Conservation (phyloP, 2,113 vertebrate genomes). For the Sceloporus undulatus region DNA sequence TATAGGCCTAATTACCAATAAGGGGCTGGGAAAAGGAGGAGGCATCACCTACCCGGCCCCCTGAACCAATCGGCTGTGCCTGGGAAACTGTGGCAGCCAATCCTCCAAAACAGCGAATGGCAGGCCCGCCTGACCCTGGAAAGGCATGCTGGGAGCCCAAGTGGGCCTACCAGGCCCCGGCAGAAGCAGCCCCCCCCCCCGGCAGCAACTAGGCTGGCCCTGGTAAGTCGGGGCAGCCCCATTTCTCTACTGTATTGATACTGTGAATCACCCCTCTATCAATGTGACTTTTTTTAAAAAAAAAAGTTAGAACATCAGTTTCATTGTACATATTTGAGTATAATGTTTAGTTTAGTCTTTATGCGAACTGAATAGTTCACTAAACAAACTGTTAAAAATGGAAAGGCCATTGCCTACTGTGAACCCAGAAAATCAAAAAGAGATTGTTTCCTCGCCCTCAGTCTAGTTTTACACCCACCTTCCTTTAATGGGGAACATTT, state of each 20-base stretch:
- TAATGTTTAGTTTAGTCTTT: neutral
- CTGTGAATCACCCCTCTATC: neutral
- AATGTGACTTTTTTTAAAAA: neutral
- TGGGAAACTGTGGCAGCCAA: too few species aligned
- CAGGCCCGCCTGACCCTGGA: too few species aligned
- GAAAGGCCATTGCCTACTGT: slow-evolving; percentile 14
- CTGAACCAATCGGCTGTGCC: too few species aligned
- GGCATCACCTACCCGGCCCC: too few species aligned
- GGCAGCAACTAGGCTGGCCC: too few species aligned
- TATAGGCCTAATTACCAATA: too few species aligned
- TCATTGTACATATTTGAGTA: neutral
- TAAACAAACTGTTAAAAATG: slow-evolving; percentile 5
- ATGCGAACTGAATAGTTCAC: neutral
- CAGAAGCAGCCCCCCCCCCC: too few species aligned
- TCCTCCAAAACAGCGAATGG: too few species aligned
- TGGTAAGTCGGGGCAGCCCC: too few species aligned
- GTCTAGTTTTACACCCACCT: slow-evolving; percentile 5
- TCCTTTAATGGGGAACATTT: slow-evolving; percentile 52
- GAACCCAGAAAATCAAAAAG: slow-evolving; percentile 29
- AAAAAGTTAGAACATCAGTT: neutral
- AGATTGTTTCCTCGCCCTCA: slow-evolving; percentile 17
- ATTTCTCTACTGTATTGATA: neutral
- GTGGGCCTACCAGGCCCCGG: too few species aligned
- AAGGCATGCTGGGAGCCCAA: too few species aligned
- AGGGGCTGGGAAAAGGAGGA: too few species aligned